Percentiles rank a stretch among this genome's conserved stretches.
Conservation (phyloP, 2,113 vertebrate species). For the Dipodomys merriami region DNA sequence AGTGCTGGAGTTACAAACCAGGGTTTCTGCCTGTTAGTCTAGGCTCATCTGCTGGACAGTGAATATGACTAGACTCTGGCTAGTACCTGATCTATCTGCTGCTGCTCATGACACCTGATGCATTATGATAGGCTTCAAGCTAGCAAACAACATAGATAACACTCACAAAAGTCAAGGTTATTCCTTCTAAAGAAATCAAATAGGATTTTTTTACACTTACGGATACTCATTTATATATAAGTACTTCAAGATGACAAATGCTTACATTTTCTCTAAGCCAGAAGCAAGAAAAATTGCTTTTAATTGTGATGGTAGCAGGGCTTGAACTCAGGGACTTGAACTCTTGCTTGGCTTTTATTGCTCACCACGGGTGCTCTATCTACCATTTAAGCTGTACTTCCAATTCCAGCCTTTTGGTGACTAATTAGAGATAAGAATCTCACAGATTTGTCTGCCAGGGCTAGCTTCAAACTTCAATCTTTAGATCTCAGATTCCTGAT, state of each 20-base stretch:
- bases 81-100: not conserved
- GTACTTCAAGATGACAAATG: not conserved
- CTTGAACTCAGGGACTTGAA: no score
- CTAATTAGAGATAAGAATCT: no score
- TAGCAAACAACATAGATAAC: no score
- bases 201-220: not conserved
- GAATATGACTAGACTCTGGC: not conserved
- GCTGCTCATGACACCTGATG: not conserved
- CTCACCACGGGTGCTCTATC: no score
- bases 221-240: not conserved
- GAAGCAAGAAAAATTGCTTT: not conserved
- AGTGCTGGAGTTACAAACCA: not conserved
- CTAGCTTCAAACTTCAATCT: no score
- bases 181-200: conserved; percentile 6
- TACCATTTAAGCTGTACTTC: no score
- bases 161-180: not conserved
- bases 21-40: not conserved
- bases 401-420: no score
- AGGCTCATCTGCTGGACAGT: not conserved
- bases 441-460: no score
- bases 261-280: conserved; percentile 3
- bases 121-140: not conserved
- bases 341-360: no score
- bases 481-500: no score
- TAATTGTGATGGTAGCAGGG: no score